Conservation (phyloP, 2,113 vertebrate genomes). For the Dasyprocta punctata region DNA sequence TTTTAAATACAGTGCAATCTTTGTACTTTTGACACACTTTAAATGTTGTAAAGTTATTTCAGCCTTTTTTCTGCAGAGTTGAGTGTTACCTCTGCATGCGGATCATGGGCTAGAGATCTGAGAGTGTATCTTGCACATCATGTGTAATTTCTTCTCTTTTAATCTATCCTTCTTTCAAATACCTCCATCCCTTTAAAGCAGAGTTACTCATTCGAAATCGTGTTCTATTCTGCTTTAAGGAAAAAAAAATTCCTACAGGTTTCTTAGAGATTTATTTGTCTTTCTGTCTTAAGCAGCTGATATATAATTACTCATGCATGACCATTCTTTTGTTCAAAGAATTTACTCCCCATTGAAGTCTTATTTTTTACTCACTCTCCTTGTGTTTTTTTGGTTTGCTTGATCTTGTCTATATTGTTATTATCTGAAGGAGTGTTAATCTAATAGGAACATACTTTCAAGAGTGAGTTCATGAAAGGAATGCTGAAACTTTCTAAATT, state of each 20-base stretch:
- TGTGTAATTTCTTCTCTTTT: background rate
- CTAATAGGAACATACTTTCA: background rate
- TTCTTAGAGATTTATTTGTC: background rate
- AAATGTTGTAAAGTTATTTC: background rate
- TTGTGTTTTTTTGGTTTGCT: background rate
- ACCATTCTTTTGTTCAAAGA: background rate
- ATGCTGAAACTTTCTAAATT: background rate
- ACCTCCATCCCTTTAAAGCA: background rate
- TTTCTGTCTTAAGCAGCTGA: background rate
- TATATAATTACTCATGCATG: no score
- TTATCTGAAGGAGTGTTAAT: background rate
- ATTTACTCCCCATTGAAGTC: background rate
- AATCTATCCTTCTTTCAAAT: background rate
- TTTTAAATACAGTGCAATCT: background rate
- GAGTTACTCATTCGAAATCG: background rate
- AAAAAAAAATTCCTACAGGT: background rate
- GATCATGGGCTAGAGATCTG: background rate
- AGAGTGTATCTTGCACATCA: background rate
- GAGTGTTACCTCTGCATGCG: background rate
- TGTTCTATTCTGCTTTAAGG: background rate
- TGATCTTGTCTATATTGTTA: background rate
- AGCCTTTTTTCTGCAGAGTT: background rate
- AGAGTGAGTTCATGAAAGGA: background rate
- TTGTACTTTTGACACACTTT: background rate
- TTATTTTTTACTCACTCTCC: background rate